Base-by-base conservation (phyloP, 2,888 invertebrate genomes). In the Rhagonycha lutea region DNA sequence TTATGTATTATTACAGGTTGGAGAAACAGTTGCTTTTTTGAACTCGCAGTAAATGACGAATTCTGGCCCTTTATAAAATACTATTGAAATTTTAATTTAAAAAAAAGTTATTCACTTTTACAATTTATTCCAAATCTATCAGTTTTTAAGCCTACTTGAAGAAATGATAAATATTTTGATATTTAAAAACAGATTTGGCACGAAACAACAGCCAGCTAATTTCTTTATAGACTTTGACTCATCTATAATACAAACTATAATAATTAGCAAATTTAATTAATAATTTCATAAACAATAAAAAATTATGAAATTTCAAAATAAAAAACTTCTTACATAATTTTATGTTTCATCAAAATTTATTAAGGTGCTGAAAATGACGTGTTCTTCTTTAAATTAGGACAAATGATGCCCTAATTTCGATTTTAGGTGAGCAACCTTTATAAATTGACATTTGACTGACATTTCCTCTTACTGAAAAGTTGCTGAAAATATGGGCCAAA, bases 371-470 rank as follows among this genome's bases (percentile, higher is more conserved):
- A 12, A 47, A 47, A 47, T n/a, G 7, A n/a, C 2, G n/a, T n/a
- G 2, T n/a, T 29, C 8, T 61, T 23, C 11, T 69, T n/a, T 47
- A 68, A 72, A 72, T 68, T 18, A 28, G 68, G 61, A 47, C 63
- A 73, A 47, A 68, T 73, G 29, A 61, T 68, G 62, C 29, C 68
- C 69, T 18, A 61, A 73, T 69, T 69, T 73, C n/a, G 14, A 62
- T 69, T 69, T 32, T 69, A 69, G 73, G 73, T 73, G 63, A 73
- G 28, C 47, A 69, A 73, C 73, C 73, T 73, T 73, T 73, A 14
- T 10, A 24, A 65, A 65, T n/a, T 69, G 73, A 28, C 73, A 73
- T 73, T 73, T 73, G 69, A 69, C 62, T 73, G 73, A 69, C 73
- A 73, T 73, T 73, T 73, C 10, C 61, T 73, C 62, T 73, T 73